Conservation (phyloP, 2,797 vertebrate genomes). For the Oophaga sylvatica region DNA sequence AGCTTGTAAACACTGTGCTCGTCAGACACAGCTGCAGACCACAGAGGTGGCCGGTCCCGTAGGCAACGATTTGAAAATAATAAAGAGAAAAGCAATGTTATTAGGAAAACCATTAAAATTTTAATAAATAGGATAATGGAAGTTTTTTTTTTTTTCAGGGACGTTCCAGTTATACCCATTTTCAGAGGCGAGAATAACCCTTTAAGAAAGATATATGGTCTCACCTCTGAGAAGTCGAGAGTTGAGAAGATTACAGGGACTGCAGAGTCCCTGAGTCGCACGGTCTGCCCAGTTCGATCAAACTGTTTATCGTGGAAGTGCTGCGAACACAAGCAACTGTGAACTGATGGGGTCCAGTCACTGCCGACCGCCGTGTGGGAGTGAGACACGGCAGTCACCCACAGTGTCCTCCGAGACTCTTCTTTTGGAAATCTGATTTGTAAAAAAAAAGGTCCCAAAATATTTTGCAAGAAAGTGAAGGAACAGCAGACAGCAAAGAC, state of each 20-base stretch:
- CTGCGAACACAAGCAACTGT: conserved; percentile 54
- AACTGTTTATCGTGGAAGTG: conserved; percentile 54
- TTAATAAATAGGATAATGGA: too few species aligned
- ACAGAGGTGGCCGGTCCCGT: too few species aligned
- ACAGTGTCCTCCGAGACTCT: conserved; percentile 44
- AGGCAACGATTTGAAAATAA: too few species aligned
- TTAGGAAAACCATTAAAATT: too few species aligned
- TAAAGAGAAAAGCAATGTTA: too few species aligned
- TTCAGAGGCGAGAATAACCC: not conserved
- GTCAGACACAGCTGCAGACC: too few species aligned
- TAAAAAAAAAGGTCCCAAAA: not conserved
- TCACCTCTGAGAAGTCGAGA: conserved; percentile 23
- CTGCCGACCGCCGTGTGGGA: conserved; percentile 48
- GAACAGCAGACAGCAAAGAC: not conserved
- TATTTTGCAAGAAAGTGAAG: not conserved
- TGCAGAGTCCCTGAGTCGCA: conserved; percentile 52
- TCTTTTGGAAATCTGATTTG: conserved; percentile 54
- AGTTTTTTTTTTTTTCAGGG: too few species aligned
- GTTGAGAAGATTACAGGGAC: conserved; percentile 50
- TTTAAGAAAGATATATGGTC: not conserved
- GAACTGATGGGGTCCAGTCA: conserved; percentile 54
- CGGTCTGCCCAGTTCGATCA: conserved; percentile 55
- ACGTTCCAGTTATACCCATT: too few species aligned
- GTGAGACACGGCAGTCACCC: conserved; percentile 46
- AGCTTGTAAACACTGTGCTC: too few species aligned